These are phyloP conservation scores for Merluccius polli DNA, from an alignment of 2,797 vertebrate genomes.

Conservation along the genomic window DNA sequence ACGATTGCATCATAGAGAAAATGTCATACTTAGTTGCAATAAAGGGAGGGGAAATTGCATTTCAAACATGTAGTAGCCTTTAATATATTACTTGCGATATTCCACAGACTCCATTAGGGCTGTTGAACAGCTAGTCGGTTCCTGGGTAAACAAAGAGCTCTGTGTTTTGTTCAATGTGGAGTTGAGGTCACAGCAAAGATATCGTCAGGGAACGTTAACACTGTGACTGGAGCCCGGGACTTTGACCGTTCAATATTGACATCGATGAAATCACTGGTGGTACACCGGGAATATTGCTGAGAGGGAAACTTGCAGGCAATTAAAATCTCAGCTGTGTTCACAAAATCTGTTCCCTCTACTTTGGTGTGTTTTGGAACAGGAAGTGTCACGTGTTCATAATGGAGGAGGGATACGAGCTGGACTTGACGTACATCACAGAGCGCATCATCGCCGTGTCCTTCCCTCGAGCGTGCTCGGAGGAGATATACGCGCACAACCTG, in stretches of 20 bases:
- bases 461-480: constrained; percentile 82
- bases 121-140: not conserved
- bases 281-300: not conserved
- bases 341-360: not conserved
- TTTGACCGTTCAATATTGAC: constrained; percentile 69
- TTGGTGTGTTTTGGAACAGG: not conserved
- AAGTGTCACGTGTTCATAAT: constrained; percentile 60
- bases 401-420: constrained; percentile 91
- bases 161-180: not conserved
- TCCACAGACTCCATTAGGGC: not conserved
- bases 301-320: not conserved
- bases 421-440: constrained; percentile 94
- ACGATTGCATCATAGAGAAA: not conserved
- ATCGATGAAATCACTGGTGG: constrained; percentile 34
- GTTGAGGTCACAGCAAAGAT: constrained; percentile 28
- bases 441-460: constrained; percentile 94
- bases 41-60: not conserved
- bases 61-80: not conserved
- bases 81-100: not conserved
- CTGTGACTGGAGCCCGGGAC: constrained; percentile 53
- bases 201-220: constrained; percentile 38
- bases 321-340: not conserved
- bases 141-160: not conserved
- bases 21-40: not conserved
- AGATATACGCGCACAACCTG: constrained; percentile 84